phyloP scores from a whole-genome alignment of 1,140 invertebrate genomes.

The Bombus confusus region DNA sequence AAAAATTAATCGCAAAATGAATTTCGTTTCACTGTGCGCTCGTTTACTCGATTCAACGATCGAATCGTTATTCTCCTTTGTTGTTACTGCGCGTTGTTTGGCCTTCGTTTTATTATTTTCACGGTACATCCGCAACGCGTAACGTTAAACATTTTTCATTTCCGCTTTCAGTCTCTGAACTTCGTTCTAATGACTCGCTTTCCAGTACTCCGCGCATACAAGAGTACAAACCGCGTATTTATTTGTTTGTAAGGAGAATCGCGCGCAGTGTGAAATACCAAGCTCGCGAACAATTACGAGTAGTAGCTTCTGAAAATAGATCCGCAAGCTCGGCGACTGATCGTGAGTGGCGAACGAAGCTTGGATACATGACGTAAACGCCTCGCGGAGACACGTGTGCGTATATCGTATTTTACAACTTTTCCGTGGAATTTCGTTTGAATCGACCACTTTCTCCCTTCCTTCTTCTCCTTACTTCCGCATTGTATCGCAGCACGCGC shows the following conservation, averaged over 20 bases:
- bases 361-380: slow-evolving; percentile 48
- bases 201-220: neutral
- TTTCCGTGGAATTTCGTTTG: slow-evolving; percentile 34
- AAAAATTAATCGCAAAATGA: neutral
- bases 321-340: slow-evolving; percentile 34
- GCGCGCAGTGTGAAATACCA: slow-evolving; percentile 22
- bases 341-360: slow-evolving; percentile 46
- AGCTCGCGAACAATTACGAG: slow-evolving; percentile 44
- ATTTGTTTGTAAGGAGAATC: slow-evolving; percentile 10
- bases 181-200: neutral
- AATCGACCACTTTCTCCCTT: slow-evolving; percentile 2
- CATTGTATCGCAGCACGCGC: neutral
- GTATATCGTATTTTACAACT: slow-evolving; percentile 12
- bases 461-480: slow-evolving; percentile 19
- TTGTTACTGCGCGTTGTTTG: neutral
- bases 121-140: neutral
- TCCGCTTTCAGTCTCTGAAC: too few species aligned
- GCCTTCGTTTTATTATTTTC: neutral
- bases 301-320: slow-evolving; percentile 59
- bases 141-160: neutral
- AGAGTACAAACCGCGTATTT: neutral
- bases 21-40: neutral
- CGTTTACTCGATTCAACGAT: neutral
- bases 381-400: neutral
- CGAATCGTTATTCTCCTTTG: neutral